Percentiles rank a stretch among this genome's conserved stretches.
These are phyloP conservation scores for Copsychus sechellarum DNA, from an alignment of 2,113 vertebrate genomes.

Conservation along the genomic window DNA sequence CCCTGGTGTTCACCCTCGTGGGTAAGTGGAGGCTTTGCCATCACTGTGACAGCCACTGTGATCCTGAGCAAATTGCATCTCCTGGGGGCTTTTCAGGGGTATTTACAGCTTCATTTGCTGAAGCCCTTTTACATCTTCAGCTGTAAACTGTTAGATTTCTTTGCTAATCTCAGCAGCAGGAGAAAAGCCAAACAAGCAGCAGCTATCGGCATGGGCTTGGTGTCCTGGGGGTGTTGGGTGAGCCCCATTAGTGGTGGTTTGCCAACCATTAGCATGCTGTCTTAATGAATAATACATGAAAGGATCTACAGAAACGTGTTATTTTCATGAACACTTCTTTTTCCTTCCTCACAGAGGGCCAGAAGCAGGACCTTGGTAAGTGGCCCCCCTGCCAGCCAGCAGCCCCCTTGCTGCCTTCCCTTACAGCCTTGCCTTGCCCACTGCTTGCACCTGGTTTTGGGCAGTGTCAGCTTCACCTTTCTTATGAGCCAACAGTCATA, in stretches of 20 bases:
- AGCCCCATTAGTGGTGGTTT: background rate
- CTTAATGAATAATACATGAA: background rate
- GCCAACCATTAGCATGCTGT: background rate
- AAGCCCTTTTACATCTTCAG: background rate
- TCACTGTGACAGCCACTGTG: background rate
- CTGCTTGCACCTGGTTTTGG: background rate
- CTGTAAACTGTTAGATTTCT: background rate
- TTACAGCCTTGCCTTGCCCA: background rate
- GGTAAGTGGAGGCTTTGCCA: conserved; percentile 49
- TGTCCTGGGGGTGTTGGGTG: background rate
- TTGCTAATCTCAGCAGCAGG: background rate
- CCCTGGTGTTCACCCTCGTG: conserved; percentile 7
- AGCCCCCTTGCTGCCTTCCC: background rate
- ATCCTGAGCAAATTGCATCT: background rate
- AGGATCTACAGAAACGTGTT: accelerated
- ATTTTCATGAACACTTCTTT: background rate
- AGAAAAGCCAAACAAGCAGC: background rate
- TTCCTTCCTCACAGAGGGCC: conserved; percentile 39
- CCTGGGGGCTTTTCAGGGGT: background rate
- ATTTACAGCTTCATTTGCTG: background rate
- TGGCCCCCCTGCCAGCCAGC: background rate
- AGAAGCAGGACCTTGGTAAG: conserved; percentile 55
- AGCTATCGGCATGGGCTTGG: background rate
- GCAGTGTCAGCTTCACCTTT: background rate
- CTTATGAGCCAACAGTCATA: background rate